Conservation (phyloP, 2,113 vertebrate genomes). For the Neofelis nebulosa region DNA sequence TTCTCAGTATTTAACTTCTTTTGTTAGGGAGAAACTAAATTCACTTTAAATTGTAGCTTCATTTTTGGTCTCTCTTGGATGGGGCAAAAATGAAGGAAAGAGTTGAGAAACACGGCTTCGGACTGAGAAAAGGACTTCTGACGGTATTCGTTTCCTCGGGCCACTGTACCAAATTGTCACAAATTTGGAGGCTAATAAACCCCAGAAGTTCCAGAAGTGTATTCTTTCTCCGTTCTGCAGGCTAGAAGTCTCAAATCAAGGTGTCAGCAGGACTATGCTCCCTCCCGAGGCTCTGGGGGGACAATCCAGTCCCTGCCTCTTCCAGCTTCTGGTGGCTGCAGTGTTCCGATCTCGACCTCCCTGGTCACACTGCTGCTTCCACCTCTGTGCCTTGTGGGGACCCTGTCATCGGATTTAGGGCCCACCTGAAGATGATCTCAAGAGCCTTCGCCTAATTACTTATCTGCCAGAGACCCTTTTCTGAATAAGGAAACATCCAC, state of each 20-base stretch:
- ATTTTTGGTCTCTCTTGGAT: background rate
- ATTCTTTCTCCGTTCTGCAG: background rate
- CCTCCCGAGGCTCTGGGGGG: background rate
- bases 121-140: background rate
- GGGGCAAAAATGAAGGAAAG: background rate
- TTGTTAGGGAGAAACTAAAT: background rate
- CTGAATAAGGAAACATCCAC: background rate
- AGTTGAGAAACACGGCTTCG: background rate
- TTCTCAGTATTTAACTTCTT: background rate
- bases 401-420: background rate
- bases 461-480: background rate
- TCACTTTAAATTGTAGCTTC: background rate
- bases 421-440: background rate
- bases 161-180: background rate
- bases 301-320: background rate
- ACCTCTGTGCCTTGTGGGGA: background rate
- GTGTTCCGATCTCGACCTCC: background rate
- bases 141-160: background rate
- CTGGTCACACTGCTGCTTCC: background rate
- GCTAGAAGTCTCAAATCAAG: background rate
- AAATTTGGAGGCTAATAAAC: background rate
- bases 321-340: background rate
- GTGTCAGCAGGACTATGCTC: background rate
- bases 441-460: background rate
- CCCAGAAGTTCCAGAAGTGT: background rate